Evolutionary conservation across 2,797 vertebrate species (phyloP), one percentile per base, ranked within the genome.

Genomic region (Limnodromus scolopaceus): DNA sequence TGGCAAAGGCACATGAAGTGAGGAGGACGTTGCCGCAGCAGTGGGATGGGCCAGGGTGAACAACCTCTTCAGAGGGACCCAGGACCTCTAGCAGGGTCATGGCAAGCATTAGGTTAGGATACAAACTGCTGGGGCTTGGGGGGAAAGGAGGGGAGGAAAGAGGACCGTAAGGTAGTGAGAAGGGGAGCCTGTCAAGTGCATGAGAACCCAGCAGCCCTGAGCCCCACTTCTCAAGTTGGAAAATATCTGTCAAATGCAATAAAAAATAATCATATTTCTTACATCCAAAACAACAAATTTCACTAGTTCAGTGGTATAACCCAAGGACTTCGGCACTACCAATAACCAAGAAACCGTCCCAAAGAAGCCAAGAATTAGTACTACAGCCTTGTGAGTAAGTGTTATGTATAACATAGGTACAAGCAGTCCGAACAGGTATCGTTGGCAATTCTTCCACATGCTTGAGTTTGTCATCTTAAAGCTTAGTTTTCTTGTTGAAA

Each of bases 371-470:
- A 38, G 30, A 46, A 16, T 38, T 71, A 38, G 5, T 30, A 16
- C 23, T 54, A 25, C 8, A 75, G 1, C 2, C 32, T 5, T 39
- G 13, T 63, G 61, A 68, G n/a, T 49, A 60, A 32, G 1, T 34
- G 16, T 61, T 64, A 30, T 7, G 8, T 9, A 24, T n/a, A 39
- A 2, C 22, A 39, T 5, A 36, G 14, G 6, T 66, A 22, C 23
- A n/a, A 53, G 13, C 10, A 48, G 2, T 53, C 53, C 60, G 69
- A 55, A 36, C 24, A 79, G 13, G 20, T 11, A 43, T 38, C 0
- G 0, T 0, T 11, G 15, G 1, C 16, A 82, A 20, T 48, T 64
- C 11, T 51, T 71, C 15, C 3, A 9, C 60, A 34, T 22, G 3
- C 12, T 45, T 66, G 39, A 61, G 15, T 68, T 71, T 68, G 16